Evolutionary conservation across 2,888 invertebrate genomes (phyloP).

Genomic region (Gnatocerus cornutus): DNA sequence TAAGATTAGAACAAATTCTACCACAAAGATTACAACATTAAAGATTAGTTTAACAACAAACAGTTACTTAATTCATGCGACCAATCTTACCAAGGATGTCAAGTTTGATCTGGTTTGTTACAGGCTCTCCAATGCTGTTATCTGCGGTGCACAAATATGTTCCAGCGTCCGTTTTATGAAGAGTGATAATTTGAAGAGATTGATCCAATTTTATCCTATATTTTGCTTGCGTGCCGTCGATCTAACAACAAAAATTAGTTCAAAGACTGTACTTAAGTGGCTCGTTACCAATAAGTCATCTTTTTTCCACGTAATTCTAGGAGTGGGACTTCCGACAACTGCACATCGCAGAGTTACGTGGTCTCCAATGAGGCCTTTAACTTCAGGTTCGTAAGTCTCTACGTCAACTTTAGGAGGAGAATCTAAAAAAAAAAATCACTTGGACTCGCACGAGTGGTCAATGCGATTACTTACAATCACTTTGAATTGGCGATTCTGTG

Average conservation of each 20-base stretch:
- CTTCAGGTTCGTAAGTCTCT: conserved; percentile 74
- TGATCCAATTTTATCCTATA: conserved; percentile 80
- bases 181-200: conserved; percentile 86
- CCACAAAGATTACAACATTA: conserved; percentile 28
- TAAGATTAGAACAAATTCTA: conserved; percentile 39
- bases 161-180: conserved; percentile 87
- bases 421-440: conserved; percentile 58
- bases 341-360: conserved; percentile 83
- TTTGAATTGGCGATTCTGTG: conserved; percentile 63
- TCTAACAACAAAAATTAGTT: conserved; percentile 72
- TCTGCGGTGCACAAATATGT: conserved; percentile 90
- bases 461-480: conserved; percentile 62
- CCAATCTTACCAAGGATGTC: conserved; percentile 81
- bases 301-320: conserved; percentile 84
- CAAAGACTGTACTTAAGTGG: not conserved
- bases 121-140: conserved; percentile 82
- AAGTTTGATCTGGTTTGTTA: conserved; percentile 80
- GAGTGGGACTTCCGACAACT: conserved; percentile 85
- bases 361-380: conserved; percentile 81
- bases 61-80: not conserved
- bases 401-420: conserved; percentile 67
- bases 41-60: conserved; percentile 9
- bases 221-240: conserved; percentile 82
- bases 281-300: conserved; percentile 79
- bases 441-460: not conserved